Conservation (phyloP, 2,113 vertebrate genomes). For the Ictidomys tridecemlineatus region DNA sequence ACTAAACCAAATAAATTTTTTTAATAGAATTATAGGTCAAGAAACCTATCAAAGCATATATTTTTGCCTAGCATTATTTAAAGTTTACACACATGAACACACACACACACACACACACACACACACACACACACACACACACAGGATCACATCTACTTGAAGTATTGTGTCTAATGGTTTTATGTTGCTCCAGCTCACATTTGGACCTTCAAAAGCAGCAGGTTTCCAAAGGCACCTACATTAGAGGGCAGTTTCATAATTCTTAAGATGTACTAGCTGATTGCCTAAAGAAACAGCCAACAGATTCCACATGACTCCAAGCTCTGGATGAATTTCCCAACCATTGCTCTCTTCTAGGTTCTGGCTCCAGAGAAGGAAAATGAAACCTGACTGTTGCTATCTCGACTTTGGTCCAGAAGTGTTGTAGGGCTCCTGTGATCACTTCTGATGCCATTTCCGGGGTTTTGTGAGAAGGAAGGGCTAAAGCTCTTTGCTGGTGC, state of each 20-base stretch:
- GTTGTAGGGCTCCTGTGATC: not conserved
- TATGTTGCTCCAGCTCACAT: not conserved
- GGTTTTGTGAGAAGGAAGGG: not conserved
- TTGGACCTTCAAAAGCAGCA: not conserved
- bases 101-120: not conserved
- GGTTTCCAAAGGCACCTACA: not conserved
- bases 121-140: too few species aligned
- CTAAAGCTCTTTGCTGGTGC: not conserved
- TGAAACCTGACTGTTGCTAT: not conserved
- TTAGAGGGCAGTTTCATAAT: not conserved
- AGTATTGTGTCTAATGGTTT: not conserved
- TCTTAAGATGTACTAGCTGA: not conserved
- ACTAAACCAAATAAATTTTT: constrained; percentile 46
- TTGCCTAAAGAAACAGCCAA: not conserved
- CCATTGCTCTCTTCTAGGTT: not conserved
- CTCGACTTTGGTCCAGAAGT: not conserved
- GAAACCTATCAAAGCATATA: not conserved
- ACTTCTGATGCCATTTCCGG: not conserved
- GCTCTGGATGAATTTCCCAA: not conserved
- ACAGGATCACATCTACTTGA: not conserved
- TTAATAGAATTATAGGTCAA: constrained; percentile 39
- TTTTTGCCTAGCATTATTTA: not conserved
- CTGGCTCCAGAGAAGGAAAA: not conserved
- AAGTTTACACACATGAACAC: not conserved
- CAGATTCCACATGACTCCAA: not conserved